Evolutionary conservation across 2,113 vertebrate species (phyloP).

Genomic region (Sinosuthora webbiana): DNA sequence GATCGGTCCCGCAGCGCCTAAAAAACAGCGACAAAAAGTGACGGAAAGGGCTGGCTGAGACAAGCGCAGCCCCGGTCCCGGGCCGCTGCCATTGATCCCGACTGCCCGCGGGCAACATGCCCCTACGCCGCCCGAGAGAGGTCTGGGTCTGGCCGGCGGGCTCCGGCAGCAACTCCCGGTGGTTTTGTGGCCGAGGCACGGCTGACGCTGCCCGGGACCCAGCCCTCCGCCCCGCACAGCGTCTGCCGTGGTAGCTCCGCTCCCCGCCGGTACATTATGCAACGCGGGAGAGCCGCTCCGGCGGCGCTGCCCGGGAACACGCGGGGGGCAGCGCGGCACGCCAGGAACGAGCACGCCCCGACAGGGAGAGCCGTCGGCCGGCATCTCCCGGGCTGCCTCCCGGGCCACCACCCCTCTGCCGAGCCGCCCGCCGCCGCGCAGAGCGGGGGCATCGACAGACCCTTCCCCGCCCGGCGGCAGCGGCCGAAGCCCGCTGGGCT

Average conservation of each 20-base stretch:
- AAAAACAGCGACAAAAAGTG: neutral
- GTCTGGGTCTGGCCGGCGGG: neutral
- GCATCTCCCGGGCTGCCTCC: neutral
- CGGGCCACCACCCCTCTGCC: neutral
- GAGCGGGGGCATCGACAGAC: neutral
- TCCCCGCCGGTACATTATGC: neutral
- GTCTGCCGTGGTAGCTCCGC: neutral
- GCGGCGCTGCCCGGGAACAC: neutral
- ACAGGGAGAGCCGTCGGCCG: neutral
- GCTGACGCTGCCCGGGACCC: neutral
- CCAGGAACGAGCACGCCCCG: neutral
- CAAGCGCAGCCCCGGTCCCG: neutral
- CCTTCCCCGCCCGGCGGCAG: neutral
- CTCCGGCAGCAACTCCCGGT: neutral
- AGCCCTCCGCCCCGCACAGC: neutral
- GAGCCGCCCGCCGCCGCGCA: neutral
- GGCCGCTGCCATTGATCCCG: neutral
- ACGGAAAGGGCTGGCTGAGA: neutral
- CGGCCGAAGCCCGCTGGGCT: neutral
- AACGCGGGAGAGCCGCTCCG: neutral
- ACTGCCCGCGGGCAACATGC: neutral
- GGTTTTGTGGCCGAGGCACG: neutral
- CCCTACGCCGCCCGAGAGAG: neutral
- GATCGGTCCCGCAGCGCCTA: neutral
- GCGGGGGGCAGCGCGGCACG: neutral